Evolutionary conservation across 2,888 invertebrate genomes (phyloP), one percentile per base, ranked within the genome.

Genomic region (Oligia latruncula): DNA sequence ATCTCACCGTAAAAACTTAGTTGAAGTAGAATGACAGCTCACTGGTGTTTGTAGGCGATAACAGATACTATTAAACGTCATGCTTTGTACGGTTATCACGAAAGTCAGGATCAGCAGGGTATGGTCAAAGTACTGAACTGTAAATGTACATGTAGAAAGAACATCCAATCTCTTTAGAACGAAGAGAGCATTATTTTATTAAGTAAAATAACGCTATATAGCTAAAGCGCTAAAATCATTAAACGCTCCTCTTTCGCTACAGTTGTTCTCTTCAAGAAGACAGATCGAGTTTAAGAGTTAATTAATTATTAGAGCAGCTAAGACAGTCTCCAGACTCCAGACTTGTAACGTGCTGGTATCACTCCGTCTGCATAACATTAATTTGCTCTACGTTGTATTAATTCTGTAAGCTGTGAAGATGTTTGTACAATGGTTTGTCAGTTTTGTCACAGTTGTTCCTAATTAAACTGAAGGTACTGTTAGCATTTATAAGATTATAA

Each of bases 381-480:
- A 77, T 84, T 77, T 74, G 58, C 64, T 65, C 73, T 71, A 77
- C 64, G 43, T 64, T 70, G 77, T 85, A 83, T 85, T 35, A 84
- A 80, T 80, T 80, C 73, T 64, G 66, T 80, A 80, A 72, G 75
- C 62, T 84, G 71, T 81, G 49, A 74, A 77, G 58, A 67, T 29
- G 74, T 83, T 58, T 73, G 72, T 70, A 71, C 64, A 70, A 58
- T 60, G 11, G 46, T 71, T 66, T 73, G 49, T 60, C 4, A 23
- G 8, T n/a, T 17, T 43, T 17, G 49, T 49, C 40, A 40, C 35
- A 23, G 15, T 75, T 58, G 62, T n/a, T 13, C 9, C 8, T 67
- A 60, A 83, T 72, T 58, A 60, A 78, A 71, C 17, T 52, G n/a
- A 84, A 60, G 64, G 35, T 43, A 71, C 20, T 72, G 15, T n/a